Percentiles rank a stretch among this genome's conserved stretches.
Conservation (phyloP, 92 coral and sea anemone genomes). For the Porites evermanni region DNA sequence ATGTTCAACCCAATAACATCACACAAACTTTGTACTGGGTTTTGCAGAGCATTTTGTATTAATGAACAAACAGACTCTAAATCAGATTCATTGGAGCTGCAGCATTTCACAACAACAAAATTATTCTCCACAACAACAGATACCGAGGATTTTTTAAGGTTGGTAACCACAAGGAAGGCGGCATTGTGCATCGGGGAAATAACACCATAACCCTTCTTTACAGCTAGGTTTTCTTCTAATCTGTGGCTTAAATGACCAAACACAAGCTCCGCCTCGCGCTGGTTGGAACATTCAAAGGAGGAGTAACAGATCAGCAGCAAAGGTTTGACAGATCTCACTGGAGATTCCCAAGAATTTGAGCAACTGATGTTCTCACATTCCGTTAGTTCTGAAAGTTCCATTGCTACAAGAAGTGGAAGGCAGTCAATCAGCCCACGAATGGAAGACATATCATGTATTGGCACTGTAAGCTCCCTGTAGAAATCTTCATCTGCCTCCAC, state of each 20-base stretch:
- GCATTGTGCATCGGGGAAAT: neutral
- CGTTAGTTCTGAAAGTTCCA: neutral
- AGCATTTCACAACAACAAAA: conserved; percentile 8
- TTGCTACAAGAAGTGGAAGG: conserved; percentile 17
- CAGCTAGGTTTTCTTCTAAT: neutral
- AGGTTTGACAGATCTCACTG: neutral
- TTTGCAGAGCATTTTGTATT: neutral
- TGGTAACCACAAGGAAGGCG: neutral
- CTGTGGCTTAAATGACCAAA: neutral
- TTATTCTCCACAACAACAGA: conserved; percentile 7
- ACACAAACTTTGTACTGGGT: neutral
- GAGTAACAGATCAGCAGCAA: neutral
- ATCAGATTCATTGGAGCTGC: neutral
- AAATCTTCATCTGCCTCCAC: neutral
- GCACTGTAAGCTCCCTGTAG: neutral
- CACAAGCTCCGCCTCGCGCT: conserved; percentile 1
- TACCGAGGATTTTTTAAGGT: neutral
- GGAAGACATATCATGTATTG: neutral
- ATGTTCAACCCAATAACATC: neutral
- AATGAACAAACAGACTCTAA: neutral
- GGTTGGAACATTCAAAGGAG: neutral
- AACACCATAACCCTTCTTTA: neutral
- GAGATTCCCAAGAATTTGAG: neutral
- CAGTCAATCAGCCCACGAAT: neutral
- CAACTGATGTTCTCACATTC: neutral